Conservation (phyloP, 2,888 invertebrate genomes). For the Cryptocheilus praepositus region DNA sequence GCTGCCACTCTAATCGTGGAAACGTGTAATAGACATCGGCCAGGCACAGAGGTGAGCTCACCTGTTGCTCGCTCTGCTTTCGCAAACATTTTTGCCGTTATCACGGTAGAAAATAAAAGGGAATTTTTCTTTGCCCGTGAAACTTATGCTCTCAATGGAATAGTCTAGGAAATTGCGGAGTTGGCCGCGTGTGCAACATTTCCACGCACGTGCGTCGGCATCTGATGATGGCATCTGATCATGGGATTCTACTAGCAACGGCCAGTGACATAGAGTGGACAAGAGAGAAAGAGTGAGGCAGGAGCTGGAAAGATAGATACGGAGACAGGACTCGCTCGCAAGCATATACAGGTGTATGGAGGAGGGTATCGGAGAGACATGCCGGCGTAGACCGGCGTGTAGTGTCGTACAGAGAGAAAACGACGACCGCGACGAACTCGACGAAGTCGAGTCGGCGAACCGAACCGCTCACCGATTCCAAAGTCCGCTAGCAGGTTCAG, state of each 20-base stretch:
- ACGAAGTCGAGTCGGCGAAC: constrained; percentile 54
- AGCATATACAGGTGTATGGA: background rate
- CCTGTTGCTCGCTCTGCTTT: background rate
- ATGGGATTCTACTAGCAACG: constrained; percentile 13
- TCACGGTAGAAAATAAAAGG: background rate
- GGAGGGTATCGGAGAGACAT: constrained; percentile 1
- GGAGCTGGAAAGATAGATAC: background rate
- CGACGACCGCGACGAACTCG: constrained; percentile 48
- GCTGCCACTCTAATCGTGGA: too few relatives aligned
- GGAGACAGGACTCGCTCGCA: background rate
- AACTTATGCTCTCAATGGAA: background rate
- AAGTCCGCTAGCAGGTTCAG: constrained; percentile 67
- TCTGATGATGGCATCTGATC: background rate
- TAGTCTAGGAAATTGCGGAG: constrained; percentile 41
- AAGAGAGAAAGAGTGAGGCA: constrained; percentile 20
- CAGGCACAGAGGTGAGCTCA: too few relatives aligned
- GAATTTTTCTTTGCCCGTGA: too few relatives aligned
- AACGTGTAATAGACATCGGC: too few relatives aligned
- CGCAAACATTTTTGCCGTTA: background rate
- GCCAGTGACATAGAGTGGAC: constrained; percentile 38
- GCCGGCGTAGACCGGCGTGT: too few relatives aligned
- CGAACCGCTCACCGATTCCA: constrained; percentile 63
- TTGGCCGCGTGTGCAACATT: constrained; percentile 28
- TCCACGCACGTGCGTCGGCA: constrained; percentile 22
- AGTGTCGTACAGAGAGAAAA: constrained; percentile 37